These are phyloP conservation scores for Pocillopora verrucosa DNA, from an alignment of 64 coral and sea anemone genomes.

Conservation along the genomic window DNA sequence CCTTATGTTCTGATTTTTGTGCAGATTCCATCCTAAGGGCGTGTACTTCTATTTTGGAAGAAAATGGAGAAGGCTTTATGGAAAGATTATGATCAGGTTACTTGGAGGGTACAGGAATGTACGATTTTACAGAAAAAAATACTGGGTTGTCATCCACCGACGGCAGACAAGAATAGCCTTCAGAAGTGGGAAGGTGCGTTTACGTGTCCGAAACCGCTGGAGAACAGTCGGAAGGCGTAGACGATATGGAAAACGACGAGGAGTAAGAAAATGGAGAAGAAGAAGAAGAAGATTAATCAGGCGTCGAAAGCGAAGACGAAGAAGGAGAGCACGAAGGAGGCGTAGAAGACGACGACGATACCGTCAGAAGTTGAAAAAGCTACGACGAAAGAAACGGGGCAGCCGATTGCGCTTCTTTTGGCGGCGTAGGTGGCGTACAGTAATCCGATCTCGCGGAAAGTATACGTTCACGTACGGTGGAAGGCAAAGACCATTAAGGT, in stretches of 20 bases:
- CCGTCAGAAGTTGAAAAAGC: neutral
- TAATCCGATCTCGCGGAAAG: neutral
- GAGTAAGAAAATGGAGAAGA: neutral
- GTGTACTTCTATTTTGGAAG: neutral
- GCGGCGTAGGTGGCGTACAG: neutral
- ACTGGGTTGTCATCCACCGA: neutral
- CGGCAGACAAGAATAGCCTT: neutral
- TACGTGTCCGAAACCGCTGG: neutral
- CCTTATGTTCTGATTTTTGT: no score
- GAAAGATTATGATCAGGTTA: neutral
- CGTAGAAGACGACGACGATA: neutral
- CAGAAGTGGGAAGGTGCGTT: neutral
- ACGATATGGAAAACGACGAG: neutral
- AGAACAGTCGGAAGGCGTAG: neutral
- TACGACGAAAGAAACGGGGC: neutral
- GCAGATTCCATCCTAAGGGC: neutral
- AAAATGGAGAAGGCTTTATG: neutral
- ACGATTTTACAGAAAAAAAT: neutral
- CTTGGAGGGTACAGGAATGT: neutral
- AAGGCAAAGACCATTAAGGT: constrained; percentile 7
- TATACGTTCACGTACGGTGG: neutral
- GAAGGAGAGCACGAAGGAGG: neutral
- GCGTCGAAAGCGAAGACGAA: neutral
- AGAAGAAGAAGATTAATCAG: neutral
- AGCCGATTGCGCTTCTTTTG: constrained; percentile 1